Percentiles rank a stretch among this genome's conserved stretches.
phyloP scores from a whole-genome alignment of 35 echinoderm and acorn worm species.

The Ophioderma brevispina region DNA sequence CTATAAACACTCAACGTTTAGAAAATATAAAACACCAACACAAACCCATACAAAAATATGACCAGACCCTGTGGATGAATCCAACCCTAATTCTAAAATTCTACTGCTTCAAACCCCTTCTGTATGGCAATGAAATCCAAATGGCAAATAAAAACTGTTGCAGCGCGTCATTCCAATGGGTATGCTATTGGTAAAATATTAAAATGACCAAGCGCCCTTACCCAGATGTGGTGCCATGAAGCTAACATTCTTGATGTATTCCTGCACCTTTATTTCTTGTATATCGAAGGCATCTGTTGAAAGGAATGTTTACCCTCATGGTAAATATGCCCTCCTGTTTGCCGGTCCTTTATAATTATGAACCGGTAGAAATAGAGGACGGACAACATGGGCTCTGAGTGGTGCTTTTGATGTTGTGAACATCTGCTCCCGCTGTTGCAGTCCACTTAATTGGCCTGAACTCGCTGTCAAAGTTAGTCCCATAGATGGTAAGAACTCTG shows the following conservation, averaged over 20 bases:
- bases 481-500: constrained; percentile 65
- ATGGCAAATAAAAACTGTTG: too few species aligned
- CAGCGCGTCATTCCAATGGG: too few species aligned
- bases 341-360: constrained; percentile 77
- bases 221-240: constrained; percentile 65
- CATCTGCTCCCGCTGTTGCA: constrained; percentile 38
- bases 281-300: too few species aligned
- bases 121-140: too few species aligned
- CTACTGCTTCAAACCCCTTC: too few species aligned
- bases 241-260: constrained; percentile 41
- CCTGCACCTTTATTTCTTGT: constrained; percentile 65
- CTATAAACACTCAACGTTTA: too few species aligned
- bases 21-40: too few species aligned
- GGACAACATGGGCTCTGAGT: constrained; percentile 76
- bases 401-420: constrained; percentile 65
- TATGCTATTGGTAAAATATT: too few species aligned
- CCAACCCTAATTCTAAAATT: too few species aligned
- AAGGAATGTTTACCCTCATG: constrained; percentile 55
- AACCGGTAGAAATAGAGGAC: constrained; percentile 66
- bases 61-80: too few species aligned
- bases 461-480: constrained; percentile 31
- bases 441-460: constrained; percentile 37
- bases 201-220: too few species aligned
- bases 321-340: constrained; percentile 50
- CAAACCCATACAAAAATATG: too few species aligned